Conservation (phyloP, 2,888 invertebrate species). For the Ennomos erosarius region DNA sequence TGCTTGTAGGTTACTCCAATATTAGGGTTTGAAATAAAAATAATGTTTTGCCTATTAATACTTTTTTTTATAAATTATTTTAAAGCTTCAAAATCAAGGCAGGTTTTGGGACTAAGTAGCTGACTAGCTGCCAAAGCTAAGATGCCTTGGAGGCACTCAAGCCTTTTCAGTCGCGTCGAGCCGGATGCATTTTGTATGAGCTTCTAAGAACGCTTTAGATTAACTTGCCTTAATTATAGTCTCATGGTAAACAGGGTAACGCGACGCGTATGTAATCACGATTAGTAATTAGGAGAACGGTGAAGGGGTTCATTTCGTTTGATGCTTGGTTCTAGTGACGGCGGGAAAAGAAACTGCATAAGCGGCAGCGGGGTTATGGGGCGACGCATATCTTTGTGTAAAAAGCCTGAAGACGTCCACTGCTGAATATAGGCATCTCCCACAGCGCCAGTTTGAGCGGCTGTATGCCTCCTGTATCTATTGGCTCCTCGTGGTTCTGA, state of each 20-base stretch:
- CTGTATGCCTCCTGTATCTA: too few relatives aligned
- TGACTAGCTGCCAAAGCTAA: constrained; percentile 34
- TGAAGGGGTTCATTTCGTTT: constrained; percentile 41
- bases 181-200: constrained; percentile 79
- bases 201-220: constrained; percentile 68
- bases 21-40: too few relatives aligned
- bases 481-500: too few relatives aligned
- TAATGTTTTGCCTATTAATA: too few relatives aligned
- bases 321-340: constrained; percentile 28
- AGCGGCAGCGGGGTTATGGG: too few relatives aligned
- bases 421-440: too few relatives aligned
- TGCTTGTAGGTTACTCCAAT: too few relatives aligned
- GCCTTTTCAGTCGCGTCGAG: constrained; percentile 41
- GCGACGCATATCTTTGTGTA: too few relatives aligned
- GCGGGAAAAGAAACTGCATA: constrained; percentile 24
- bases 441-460: too few relatives aligned
- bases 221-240: constrained; percentile 80
- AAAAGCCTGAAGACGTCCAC: too few relatives aligned
- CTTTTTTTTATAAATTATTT: too few relatives aligned
- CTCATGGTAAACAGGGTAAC: constrained; percentile 67
- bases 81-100: constrained; percentile 10
- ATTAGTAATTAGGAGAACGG: constrained; percentile 76
- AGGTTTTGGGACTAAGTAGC: constrained; percentile 32
- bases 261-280: constrained; percentile 73
- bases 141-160: constrained; percentile 38